Evolutionary conservation across 2,113 vertebrate genomes (phyloP).

Genomic region (Tachysurus fulvidraco): DNA sequence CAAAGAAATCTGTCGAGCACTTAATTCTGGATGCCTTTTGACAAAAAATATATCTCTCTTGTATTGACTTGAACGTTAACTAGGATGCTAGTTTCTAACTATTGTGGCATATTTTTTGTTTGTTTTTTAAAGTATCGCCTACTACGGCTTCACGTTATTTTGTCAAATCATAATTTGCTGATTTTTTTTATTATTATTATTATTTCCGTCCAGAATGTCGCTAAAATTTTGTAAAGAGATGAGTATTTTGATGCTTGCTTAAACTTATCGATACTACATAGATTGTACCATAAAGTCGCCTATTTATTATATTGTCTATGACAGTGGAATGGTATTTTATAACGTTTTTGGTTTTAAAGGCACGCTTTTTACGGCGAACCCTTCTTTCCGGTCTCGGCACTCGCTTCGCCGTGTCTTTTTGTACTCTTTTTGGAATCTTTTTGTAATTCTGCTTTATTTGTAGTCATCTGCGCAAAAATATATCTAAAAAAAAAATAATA

Average conservation of each 20-base stretch:
- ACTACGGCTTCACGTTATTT: slow-evolving; percentile 24
- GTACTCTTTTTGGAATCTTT: slow-evolving; percentile 87
- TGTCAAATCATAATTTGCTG: slow-evolving; percentile 27
- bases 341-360: slow-evolving; percentile 70
- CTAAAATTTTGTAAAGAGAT: slow-evolving; percentile 63
- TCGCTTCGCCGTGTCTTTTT: slow-evolving; percentile 88
- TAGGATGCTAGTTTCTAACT: slow-evolving; percentile 4
- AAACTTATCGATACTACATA: slow-evolving; percentile 59
- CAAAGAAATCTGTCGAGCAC: slow-evolving; percentile 41
- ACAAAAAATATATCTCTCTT: neutral
- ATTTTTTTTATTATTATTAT: slow-evolving; percentile 34
- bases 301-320: slow-evolving; percentile 72
- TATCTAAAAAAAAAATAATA: slow-evolving; percentile 64
- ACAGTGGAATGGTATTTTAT: slow-evolving; percentile 79
- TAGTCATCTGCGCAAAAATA: slow-evolving; percentile 80
- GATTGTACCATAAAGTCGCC: slow-evolving; percentile 65
- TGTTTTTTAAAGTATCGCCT: slow-evolving; percentile 4
- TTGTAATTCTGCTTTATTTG: slow-evolving; percentile 94
- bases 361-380: slow-evolving; percentile 67
- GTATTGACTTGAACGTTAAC: slow-evolving; percentile 49
- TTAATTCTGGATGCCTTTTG: slow-evolving; percentile 36
- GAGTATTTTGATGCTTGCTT: slow-evolving; percentile 71
- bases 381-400: slow-evolving; percentile 78
- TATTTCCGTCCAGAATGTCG: slow-evolving; percentile 56
- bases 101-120: slow-evolving; percentile 55